Percentiles rank a stretch among this genome's conserved stretches.
phyloP scores from a whole-genome alignment of 2,888 invertebrate genomes.

The Eulithis prunata region DNA sequence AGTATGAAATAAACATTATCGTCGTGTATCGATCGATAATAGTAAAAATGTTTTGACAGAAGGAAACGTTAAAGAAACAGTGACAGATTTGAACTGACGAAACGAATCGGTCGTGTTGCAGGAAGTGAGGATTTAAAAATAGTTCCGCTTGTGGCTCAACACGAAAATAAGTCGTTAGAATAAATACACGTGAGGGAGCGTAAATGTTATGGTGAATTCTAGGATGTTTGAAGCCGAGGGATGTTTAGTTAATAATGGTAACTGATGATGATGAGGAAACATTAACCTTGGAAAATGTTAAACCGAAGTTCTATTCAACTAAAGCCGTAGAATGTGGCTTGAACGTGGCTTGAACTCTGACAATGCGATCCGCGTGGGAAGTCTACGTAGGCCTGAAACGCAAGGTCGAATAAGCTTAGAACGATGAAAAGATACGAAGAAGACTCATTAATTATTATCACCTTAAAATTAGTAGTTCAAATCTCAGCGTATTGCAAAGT shows the following conservation, averaged over 20 bases:
- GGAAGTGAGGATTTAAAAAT: slow-evolving; percentile 62
- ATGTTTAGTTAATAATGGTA: slow-evolving; percentile 6
- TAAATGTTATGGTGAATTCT: slow-evolving; percentile 18
- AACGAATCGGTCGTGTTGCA: slow-evolving; percentile 53
- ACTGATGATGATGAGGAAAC: slow-evolving; percentile 3
- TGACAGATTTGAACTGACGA: slow-evolving; percentile 60
- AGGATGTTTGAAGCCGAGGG: slow-evolving; percentile 13
- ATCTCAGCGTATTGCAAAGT: too few species aligned
- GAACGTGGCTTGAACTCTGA: not conserved
- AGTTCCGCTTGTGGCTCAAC: slow-evolving; percentile 41
- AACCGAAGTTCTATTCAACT: slow-evolving; percentile 3
- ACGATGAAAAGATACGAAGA: not conserved
- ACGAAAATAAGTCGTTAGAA: slow-evolving; percentile 47
- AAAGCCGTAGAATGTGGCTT: not conserved
- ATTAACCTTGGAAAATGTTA: slow-evolving; percentile 18
- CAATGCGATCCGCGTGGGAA: not conserved
- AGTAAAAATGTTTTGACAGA: slow-evolving; percentile 45
- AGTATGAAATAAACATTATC: slow-evolving; percentile 3
- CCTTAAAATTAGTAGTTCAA: too few species aligned
- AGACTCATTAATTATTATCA: not conserved
- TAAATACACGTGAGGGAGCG: slow-evolving; percentile 33
- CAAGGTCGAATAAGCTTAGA: not conserved
- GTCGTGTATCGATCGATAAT: slow-evolving; percentile 8
- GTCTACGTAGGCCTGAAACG: not conserved
- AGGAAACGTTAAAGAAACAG: slow-evolving; percentile 49